These are phyloP conservation scores for Globicephala melas DNA, from an alignment of 2,113 vertebrate species.

Conservation along the genomic window DNA sequence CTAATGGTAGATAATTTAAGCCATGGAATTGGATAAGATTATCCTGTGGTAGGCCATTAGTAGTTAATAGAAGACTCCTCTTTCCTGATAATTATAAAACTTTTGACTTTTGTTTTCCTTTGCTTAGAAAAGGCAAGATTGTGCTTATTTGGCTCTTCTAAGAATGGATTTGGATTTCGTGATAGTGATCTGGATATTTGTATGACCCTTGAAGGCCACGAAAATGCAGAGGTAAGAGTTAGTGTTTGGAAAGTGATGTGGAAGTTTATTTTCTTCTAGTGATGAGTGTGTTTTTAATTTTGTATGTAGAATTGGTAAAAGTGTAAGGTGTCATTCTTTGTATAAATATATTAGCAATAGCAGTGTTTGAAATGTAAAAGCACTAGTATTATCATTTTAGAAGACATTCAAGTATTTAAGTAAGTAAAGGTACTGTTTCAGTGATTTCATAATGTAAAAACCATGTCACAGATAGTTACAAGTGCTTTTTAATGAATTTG, in stretches of 20 bases:
- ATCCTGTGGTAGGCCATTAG: neutral
- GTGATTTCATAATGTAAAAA: conserved; percentile 27
- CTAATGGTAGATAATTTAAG: neutral
- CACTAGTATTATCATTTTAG: neutral
- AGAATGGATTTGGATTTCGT: conserved; percentile 98
- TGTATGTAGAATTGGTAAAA: conserved; percentile 31
- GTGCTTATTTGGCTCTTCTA: conserved; percentile 98
- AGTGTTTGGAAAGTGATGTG: conserved; percentile 33
- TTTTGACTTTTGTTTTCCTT: conserved; percentile 40
- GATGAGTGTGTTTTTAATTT: conserved; percentile 34
- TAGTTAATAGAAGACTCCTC: neutral
- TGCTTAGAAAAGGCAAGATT: conserved; percentile 93
- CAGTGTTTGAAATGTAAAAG: conserved; percentile 3
- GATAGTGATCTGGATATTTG: conserved; percentile 99
- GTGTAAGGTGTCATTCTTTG: neutral
- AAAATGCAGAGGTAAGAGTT: conserved; percentile 93
- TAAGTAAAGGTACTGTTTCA: neutral
- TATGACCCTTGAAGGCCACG: conserved; percentile 98
- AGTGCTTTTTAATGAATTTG: conserved; percentile 21
- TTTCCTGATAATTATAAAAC: conserved; percentile 7
- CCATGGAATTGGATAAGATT: neutral
- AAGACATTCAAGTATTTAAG: conserved; percentile 8
- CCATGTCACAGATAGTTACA: neutral
- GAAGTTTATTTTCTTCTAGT: conserved; percentile 38
- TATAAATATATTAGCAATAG: conserved; percentile 20